Percentiles rank a stretch among this genome's conserved stretches.
These are phyloP conservation scores for Solea solea DNA, from an alignment of 2,113 vertebrate species.

Conservation along the genomic window DNA sequence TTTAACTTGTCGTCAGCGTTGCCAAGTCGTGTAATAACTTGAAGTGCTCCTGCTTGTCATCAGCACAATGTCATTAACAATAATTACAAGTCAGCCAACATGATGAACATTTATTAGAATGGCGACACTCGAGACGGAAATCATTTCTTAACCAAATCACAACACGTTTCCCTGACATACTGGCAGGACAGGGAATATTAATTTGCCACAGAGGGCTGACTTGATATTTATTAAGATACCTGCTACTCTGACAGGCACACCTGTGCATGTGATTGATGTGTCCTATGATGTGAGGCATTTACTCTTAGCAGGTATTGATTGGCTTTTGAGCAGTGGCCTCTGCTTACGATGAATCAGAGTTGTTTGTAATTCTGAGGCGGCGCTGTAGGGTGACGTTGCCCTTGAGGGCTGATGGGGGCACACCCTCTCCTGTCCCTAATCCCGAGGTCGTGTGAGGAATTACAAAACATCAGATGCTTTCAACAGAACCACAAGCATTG, in stretches of 20 bases:
- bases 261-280: conserved; percentile 59
- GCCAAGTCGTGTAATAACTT: conserved; percentile 56
- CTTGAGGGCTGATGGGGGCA: conserved; percentile 58
- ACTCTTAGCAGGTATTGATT: conserved; percentile 39
- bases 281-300: conserved; percentile 28
- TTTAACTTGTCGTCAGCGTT: conserved; percentile 61
- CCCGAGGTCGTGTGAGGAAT: conserved; percentile 54
- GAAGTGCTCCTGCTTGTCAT: conserved; percentile 59
- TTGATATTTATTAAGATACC: conserved; percentile 53
- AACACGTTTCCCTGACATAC: conserved; percentile 42
- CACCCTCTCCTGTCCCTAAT: conserved; percentile 48
- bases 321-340: conserved; percentile 31
- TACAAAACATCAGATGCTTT: conserved; percentile 34
- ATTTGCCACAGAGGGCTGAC: conserved; percentile 31
- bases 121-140: conserved; percentile 51
- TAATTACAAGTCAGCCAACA: conserved; percentile 67
- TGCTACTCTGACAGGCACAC: conserved; percentile 47
- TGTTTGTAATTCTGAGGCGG: conserved; percentile 45
- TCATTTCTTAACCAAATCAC: conserved; percentile 63
- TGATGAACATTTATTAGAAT: conserved; percentile 66
- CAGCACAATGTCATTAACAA: conserved; percentile 61
- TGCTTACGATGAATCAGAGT: conserved; percentile 12
- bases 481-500: background rate
- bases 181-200: conserved; percentile 50
- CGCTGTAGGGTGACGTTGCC: conserved; percentile 31